Percentiles rank a stretch among this genome's conserved stretches.
phyloP scores from a whole-genome alignment of 2,113 vertebrate genomes.

The Corynorhinus townsendii region DNA sequence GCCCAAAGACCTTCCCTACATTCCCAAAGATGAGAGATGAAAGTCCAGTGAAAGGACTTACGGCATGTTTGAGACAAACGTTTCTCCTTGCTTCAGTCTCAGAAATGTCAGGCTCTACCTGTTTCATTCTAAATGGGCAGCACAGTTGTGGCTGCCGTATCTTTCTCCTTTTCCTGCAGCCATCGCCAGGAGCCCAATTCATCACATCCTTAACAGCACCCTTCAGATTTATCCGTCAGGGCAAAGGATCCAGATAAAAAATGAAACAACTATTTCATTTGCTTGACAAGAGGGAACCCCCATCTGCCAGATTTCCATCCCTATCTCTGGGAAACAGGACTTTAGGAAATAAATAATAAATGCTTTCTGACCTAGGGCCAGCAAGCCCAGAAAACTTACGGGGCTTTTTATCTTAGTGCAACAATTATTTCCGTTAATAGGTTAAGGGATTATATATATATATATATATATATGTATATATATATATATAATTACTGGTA shows the following conservation, averaged over 20 bases:
- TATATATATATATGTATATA: neutral
- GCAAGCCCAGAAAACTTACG: conserved; percentile 60
- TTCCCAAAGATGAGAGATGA: neutral
- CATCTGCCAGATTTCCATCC: conserved; percentile 76
- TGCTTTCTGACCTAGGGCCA: conserved; percentile 69
- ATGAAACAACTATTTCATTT: conserved; percentile 74
- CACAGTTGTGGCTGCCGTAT: neutral
- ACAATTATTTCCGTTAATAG: conserved; percentile 78
- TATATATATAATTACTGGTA: conserved; percentile 54
- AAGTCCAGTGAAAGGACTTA: neutral
- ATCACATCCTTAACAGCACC: conserved; percentile 64
- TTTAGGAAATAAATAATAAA: conserved; percentile 77
- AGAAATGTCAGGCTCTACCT: neutral
- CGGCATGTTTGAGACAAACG: neutral
- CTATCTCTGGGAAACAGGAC: conserved; percentile 71
- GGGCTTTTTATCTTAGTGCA: conserved; percentile 71
- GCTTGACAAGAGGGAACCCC: conserved; percentile 73
- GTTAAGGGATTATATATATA: conserved; percentile 53
- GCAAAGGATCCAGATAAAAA: conserved; percentile 70
- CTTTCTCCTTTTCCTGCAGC: conserved; percentile 50
- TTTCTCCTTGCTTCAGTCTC: neutral
- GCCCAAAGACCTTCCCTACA: neutral
- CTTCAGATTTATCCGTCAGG: conserved; percentile 68
- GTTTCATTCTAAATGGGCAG: neutral
- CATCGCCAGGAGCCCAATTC: conserved; percentile 57